Evolutionary conservation across 2,113 vertebrate species (phyloP), one percentile per base, ranked within the genome.

Genomic region (Lophochroa leadbeateri): DNA sequence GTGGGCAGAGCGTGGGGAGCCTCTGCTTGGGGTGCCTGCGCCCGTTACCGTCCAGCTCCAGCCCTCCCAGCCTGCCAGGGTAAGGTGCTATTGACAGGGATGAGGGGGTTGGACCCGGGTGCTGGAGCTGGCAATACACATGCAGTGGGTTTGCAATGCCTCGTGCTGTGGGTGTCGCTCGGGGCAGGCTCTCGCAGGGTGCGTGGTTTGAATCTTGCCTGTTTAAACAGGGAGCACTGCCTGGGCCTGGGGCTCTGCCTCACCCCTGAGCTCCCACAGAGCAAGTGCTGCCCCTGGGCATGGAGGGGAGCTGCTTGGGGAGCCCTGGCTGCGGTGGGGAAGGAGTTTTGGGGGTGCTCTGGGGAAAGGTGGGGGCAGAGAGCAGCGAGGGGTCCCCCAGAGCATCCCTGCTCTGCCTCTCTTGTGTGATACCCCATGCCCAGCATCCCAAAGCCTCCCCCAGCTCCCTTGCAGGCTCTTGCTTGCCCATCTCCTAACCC

Each of bases 201-300:
- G 53, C 35, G 17, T 31, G 6, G n/a, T 55, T 49, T 9, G 8
- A 8, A 33, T 33, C 23, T 24, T 12, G 41, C 14, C 0, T 1
- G 1, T 55, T n/a, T 23, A 6, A 39, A 4, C 8, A 1, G 7
- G 0, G 15, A 39, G 49, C 6, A 0, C 50, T 14, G 63, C 18
- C 10, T 29, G 52, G 11, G 28, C 6, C 33, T 77, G 0, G 31
- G 50, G 57, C 29, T 86, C 71, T 33, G 79, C 68, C 24, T 35
- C 2, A 0, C 20, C 37, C 31, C 27, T 6, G 27, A 41, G 57
- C 33, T 13, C 35, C 49, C 7, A 0, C 2, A 18, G 74, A 27
- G 35, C 2, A 1, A 9, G 17, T 13, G 24, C 28, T 7, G 52
- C 18, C 39, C 33, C 13, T 1, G 5, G 13, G 23, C 5, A 2